These are phyloP conservation scores for Drosophila emarginata DNA, from an alignment of 2,888 invertebrate genomes.

Conservation along the genomic window DNA sequence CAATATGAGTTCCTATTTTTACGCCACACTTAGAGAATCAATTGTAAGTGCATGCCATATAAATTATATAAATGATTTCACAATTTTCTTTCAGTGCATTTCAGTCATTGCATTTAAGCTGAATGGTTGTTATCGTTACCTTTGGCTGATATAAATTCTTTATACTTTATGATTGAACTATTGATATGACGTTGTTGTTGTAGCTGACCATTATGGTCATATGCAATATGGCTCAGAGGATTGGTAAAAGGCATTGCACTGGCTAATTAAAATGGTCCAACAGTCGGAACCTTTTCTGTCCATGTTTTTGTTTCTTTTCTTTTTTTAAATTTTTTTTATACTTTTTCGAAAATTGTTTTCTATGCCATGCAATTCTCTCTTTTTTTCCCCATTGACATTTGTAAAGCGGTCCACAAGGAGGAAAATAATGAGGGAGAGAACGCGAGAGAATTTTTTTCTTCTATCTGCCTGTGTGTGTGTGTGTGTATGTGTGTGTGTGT, in stretches of 20 bases:
- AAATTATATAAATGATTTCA: constrained; percentile 7
- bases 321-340: not conserved
- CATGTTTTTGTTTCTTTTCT: not conserved
- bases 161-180: constrained; percentile 73
- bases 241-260: constrained; percentile 3
- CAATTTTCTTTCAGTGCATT: constrained; percentile 14
- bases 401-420: constrained; percentile 41
- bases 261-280: constrained; percentile 65
- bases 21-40: not conserved
- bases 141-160: constrained; percentile 23
- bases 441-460: not conserved
- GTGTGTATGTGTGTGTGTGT: constrained; percentile 2
- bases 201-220: constrained; percentile 58
- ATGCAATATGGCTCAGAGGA: constrained; percentile 34
- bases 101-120: constrained; percentile 12
- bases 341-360: not conserved
- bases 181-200: constrained; percentile 46
- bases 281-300: not conserved
- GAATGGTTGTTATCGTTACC: constrained; percentile 66
- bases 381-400: constrained; percentile 63
- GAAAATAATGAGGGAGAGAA: constrained; percentile 18
- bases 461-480: too few species aligned
- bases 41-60: not conserved
- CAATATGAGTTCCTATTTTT: not conserved
- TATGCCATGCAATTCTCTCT: constrained; percentile 11